phyloP scores from a whole-genome alignment of 2,797 vertebrate genomes.

The Tenualosa ilisha region DNA sequence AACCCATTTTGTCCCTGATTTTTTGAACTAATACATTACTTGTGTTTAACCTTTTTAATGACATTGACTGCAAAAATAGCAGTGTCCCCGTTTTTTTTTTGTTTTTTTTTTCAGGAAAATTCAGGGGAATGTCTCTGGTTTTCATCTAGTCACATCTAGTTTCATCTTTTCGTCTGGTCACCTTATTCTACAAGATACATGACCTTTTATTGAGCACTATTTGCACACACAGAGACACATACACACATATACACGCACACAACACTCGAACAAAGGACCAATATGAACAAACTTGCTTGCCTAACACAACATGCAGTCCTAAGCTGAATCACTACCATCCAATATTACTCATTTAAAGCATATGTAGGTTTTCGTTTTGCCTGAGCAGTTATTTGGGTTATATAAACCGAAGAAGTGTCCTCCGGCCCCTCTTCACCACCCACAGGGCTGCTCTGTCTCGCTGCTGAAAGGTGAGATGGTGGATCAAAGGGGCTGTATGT shows the following conservation, averaged over 20 bases:
- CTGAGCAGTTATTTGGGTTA: slow-evolving; percentile 60
- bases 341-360: slow-evolving; percentile 31
- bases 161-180: no score
- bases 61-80: no score
- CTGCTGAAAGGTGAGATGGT: slow-evolving; percentile 58
- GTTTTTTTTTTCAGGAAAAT: no score
- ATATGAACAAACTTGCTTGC: neutral
- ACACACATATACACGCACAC: neutral
- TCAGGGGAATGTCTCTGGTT: no score
- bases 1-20: no score
- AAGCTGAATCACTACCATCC: neutral
- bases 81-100: no score
- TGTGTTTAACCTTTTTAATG: no score
- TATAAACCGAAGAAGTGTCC: slow-evolving; percentile 54
- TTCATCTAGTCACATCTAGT: no score
- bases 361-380: slow-evolving; percentile 26
- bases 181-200: no score
- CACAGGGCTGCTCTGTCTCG: slow-evolving; percentile 28
- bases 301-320: slow-evolving; percentile 3
- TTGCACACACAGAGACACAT: neutral
- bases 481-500: slow-evolving; percentile 68
- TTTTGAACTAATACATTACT: no score
- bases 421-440: slow-evolving; percentile 28
- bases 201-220: no score
- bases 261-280: neutral